Conservation (phyloP, 2,113 vertebrate genomes). For the Eleginops maclovinus region DNA sequence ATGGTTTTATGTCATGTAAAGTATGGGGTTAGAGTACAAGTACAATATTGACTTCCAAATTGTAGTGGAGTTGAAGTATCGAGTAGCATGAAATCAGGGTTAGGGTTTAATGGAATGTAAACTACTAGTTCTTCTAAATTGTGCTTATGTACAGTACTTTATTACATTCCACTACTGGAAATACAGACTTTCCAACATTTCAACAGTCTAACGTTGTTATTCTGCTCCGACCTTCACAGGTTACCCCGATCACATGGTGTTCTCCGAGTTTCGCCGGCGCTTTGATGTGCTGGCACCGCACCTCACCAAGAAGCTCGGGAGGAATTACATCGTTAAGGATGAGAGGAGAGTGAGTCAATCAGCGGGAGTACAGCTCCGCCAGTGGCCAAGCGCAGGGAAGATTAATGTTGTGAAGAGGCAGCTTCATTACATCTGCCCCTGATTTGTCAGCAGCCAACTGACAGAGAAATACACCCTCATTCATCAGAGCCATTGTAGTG, state of each 20-base stretch:
- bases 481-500: slow-evolving; percentile 77
- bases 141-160: too few species aligned
- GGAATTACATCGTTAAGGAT: slow-evolving; percentile 96
- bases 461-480: slow-evolving; percentile 77
- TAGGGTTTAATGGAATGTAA: too few species aligned
- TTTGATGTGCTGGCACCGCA: slow-evolving; percentile 96
- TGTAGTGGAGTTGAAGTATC: too few species aligned
- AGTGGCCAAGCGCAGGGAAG: slow-evolving; percentile 61
- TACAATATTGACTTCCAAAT: too few species aligned
- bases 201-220: slow-evolving; percentile 17
- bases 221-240: slow-evolving; percentile 78
- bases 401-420: slow-evolving; percentile 75
- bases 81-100: too few species aligned
- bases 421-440: slow-evolving; percentile 75
- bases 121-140: too few species aligned
- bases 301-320: slow-evolving; percentile 96
- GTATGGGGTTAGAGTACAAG: too few species aligned
- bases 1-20: too few species aligned
- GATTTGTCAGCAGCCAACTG: slow-evolving; percentile 74
- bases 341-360: slow-evolving; percentile 90
- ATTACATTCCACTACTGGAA: background rate
- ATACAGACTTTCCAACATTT: background rate
- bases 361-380: slow-evolving; percentile 41
- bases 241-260: slow-evolving; percentile 97
- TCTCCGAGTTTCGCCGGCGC: slow-evolving; percentile 94